Conservation (phyloP, 2,888 invertebrate species). For the Pilophorus perplexus region DNA sequence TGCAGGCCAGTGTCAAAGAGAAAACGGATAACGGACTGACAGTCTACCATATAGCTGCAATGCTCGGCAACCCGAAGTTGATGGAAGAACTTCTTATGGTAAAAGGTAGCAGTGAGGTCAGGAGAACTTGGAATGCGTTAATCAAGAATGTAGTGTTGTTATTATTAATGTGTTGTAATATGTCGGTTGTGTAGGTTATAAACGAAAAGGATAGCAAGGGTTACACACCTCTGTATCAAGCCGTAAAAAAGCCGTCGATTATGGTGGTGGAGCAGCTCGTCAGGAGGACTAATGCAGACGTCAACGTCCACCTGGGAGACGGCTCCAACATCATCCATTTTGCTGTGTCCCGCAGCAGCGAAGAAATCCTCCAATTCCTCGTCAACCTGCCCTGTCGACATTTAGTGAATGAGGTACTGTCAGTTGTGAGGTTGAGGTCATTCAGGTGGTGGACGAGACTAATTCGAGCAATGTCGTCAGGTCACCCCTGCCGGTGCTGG, state of each 20-base stretch:
- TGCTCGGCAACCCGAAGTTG: slow-evolving; percentile 56
- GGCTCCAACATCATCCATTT: slow-evolving; percentile 27
- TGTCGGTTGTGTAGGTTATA: slow-evolving; percentile 52
- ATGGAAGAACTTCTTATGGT: slow-evolving; percentile 57
- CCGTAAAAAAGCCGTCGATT: slow-evolving; percentile 2
- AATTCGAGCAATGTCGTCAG: too few relatives aligned
- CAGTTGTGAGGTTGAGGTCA: too few relatives aligned
- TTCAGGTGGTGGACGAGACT: too few relatives aligned
- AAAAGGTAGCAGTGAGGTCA: slow-evolving; percentile 51
- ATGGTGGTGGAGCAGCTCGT: slow-evolving; percentile 1
- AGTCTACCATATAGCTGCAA: slow-evolving; percentile 59
- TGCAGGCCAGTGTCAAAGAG: slow-evolving; percentile 54
- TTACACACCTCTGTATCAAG: slow-evolving; percentile 18
- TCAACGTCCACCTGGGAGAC: not conserved
- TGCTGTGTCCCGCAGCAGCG: not conserved
- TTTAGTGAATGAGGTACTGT: not conserved
- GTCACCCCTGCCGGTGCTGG: slow-evolving; percentile 29
- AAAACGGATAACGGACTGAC: slow-evolving; percentile 51
- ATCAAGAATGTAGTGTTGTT: not conserved
- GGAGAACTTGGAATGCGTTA: too few relatives aligned
- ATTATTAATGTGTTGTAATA: not conserved
- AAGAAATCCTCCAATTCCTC: not conserved
- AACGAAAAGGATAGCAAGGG: slow-evolving; percentile 49
- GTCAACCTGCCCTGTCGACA: not conserved
- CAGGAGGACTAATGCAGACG: slow-evolving; percentile 5